These are phyloP conservation scores for Agriopis marginaria DNA, from an alignment of 2,888 invertebrate genomes.

Conservation along the genomic window DNA sequence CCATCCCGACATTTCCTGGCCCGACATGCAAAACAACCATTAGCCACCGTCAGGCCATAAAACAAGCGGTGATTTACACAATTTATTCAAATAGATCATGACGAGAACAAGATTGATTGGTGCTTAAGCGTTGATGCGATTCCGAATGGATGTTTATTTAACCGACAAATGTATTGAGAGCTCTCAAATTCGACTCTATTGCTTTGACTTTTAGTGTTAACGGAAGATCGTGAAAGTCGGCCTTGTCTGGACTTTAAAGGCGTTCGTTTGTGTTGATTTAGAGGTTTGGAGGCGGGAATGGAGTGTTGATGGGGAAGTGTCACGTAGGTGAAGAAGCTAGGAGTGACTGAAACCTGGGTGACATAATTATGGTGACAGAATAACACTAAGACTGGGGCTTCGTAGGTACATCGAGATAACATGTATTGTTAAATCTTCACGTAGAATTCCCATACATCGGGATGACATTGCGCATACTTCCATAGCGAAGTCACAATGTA, in stretches of 20 bases:
- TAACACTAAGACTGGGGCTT: too few relatives aligned
- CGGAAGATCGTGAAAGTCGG: not conserved
- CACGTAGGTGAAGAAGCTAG: constrained; percentile 1
- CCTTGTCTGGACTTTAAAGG: not conserved
- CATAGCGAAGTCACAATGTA: too few relatives aligned
- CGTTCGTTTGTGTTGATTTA: constrained; percentile 26
- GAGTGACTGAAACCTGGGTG: not conserved
- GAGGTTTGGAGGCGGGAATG: constrained; percentile 17
- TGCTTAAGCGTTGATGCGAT: constrained; percentile 22
- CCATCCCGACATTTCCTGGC: constrained; percentile 23
- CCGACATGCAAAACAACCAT: constrained; percentile 37
- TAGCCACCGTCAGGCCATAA: constrained; percentile 30
- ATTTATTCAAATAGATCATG: constrained; percentile 36
- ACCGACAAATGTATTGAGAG: constrained; percentile 1
- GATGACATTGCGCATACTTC: too few relatives aligned
- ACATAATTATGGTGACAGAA: not conserved
- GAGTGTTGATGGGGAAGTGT: constrained; percentile 22
- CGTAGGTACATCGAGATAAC: too few relatives aligned
- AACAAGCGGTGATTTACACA: constrained; percentile 36
- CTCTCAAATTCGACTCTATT: constrained; percentile 5
- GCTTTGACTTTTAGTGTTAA: constrained; percentile 3
- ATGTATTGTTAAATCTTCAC: too few relatives aligned
- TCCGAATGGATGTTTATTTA: constrained; percentile 20
- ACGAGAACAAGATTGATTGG: constrained; percentile 35
- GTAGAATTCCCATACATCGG: too few relatives aligned